Percentiles rank a stretch among this genome's conserved stretches.
These are phyloP conservation scores for Leucophora obtusa DNA, from an alignment of 2,888 invertebrate species.

Conservation along the genomic window DNA sequence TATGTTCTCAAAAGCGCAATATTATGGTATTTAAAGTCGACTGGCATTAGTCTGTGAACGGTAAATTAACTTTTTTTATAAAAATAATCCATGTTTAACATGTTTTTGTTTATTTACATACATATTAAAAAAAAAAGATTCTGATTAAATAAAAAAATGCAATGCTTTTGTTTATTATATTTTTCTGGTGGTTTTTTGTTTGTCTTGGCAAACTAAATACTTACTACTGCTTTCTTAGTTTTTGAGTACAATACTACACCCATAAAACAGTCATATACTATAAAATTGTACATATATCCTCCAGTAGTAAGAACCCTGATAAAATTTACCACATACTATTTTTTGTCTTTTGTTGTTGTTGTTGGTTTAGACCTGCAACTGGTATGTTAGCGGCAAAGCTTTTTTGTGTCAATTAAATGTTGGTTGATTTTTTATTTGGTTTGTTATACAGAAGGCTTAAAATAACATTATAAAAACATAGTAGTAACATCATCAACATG, in stretches of 20 bases:
- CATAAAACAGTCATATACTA: constrained; percentile 61
- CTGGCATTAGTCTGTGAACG: constrained; percentile 1
- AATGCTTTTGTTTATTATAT: constrained; percentile 59
- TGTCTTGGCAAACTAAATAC: neutral
- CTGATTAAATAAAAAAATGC: constrained; percentile 40
- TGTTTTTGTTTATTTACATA: constrained; percentile 41
- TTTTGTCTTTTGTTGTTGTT: constrained; percentile 36
- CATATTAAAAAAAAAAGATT: constrained; percentile 4
- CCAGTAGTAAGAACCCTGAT: constrained; percentile 35
- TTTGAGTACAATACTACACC: constrained; percentile 46
- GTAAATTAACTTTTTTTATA: constrained; percentile 40
- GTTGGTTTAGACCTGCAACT: constrained; percentile 51
- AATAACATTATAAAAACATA: constrained; percentile 48
- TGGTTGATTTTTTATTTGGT: constrained; percentile 41
- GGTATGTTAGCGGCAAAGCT: constrained; percentile 76
- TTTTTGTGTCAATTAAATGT: constrained; percentile 78
- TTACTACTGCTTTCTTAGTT: constrained; percentile 10
- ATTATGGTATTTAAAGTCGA: neutral
- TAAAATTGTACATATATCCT: constrained; percentile 61
- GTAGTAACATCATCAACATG: constrained; percentile 54
- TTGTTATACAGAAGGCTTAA: constrained; percentile 14
- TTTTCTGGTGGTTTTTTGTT: neutral
- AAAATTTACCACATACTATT: constrained; percentile 29
- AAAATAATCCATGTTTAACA: constrained; percentile 45
- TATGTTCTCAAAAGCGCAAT: too few species aligned